Evolutionary conservation across 2,113 vertebrate genomes (phyloP).

Genomic region (Mobula birostris): DNA sequence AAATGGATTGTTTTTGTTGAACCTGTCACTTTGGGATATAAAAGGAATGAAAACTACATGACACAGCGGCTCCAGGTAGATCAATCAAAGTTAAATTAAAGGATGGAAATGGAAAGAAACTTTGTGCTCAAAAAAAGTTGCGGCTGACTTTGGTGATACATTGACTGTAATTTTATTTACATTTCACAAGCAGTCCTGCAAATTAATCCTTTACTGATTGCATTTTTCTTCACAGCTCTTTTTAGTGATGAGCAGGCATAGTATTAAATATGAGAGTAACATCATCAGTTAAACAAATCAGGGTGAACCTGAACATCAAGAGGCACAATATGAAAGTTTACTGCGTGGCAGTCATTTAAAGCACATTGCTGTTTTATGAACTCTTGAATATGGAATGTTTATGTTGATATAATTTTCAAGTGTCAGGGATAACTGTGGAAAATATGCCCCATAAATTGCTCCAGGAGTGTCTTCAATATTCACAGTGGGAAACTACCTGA

Average conservation of each 20-base stretch:
- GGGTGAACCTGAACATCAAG: not conserved
- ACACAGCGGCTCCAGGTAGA: constrained; percentile 32
- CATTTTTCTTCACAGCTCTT: not conserved
- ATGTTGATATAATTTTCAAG: not conserved
- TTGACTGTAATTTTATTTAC: not conserved
- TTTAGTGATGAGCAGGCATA: not conserved
- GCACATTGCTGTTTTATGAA: not conserved
- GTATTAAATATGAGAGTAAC: not conserved
- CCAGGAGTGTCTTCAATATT: not conserved
- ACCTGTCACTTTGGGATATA: constrained; percentile 35
- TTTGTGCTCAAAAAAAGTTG: not conserved
- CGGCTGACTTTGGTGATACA: not conserved
- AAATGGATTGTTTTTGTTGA: constrained; percentile 35
- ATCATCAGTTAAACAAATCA: not conserved
- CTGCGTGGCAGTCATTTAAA: not conserved
- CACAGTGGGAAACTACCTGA: not conserved
- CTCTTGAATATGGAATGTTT: not conserved
- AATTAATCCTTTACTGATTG: not conserved
- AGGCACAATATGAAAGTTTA: not conserved
- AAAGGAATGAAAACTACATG: constrained; percentile 33
- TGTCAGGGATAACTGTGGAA: not conserved
- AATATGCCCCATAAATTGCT: not conserved
- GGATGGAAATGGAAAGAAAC: constrained; percentile 25
- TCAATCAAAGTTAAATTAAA: constrained; percentile 37
- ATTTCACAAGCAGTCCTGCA: not conserved